Evolutionary conservation across 2,888 invertebrate species (phyloP).

Genomic region (Andrena trimmerana): DNA sequence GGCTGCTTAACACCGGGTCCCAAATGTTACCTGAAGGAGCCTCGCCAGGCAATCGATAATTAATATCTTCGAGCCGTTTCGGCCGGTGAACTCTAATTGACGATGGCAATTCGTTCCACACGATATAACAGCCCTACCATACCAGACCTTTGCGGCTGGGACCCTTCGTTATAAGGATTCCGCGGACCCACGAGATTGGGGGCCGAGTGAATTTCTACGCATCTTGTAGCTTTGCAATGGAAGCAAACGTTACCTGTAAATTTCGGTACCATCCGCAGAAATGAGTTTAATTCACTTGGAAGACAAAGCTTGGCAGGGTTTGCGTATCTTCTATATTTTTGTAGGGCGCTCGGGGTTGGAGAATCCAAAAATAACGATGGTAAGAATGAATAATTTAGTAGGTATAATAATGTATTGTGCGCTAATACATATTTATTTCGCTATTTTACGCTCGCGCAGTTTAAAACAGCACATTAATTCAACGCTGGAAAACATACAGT

Average conservation of each 20-base stretch:
- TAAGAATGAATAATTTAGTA: too few relatives aligned
- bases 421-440: too few relatives aligned
- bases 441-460: too few relatives aligned
- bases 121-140: constrained; percentile 73
- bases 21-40: constrained; percentile 51
- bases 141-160: constrained; percentile 47
- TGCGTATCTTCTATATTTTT: too few relatives aligned
- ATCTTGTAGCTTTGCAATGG: background rate
- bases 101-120: constrained; percentile 83
- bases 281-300: too few relatives aligned
- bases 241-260: background rate
- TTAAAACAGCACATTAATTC: background rate
- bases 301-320: too few relatives aligned
- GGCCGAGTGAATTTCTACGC: constrained; percentile 12
- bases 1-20: constrained; percentile 45
- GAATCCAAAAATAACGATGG: too few relatives aligned
- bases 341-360: too few relatives aligned
- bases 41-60: constrained; percentile 80
- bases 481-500: background rate
- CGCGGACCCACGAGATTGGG: constrained; percentile 35
- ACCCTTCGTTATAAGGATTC: constrained; percentile 44
- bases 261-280: too few relatives aligned
- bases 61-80: constrained; percentile 81
- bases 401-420: too few relatives aligned
- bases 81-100: constrained; percentile 81